Conservation (phyloP, 2,797 vertebrate genomes). For the Melanitta fusca region DNA sequence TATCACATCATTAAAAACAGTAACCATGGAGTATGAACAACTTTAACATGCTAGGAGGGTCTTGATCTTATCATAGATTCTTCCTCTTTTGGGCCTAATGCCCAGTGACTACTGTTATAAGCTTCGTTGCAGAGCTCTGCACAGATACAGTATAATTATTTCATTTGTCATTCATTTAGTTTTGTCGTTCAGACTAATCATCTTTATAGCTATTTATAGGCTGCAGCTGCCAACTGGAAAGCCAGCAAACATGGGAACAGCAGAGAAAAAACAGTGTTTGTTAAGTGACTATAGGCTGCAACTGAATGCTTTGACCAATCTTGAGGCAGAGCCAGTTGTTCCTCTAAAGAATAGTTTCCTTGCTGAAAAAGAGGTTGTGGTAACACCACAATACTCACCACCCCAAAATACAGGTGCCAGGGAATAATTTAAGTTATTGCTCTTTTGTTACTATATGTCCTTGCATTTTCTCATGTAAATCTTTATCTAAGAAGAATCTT, state of each 20-base stretch:
- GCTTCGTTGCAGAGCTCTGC: not conserved
- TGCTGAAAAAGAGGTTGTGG: not conserved
- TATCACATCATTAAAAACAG: not conserved
- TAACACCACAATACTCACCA: not conserved
- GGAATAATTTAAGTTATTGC: not conserved
- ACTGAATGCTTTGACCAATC: not conserved
- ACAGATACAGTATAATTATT: constrained; percentile 52
- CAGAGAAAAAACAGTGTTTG: not conserved
- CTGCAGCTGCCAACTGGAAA: constrained; percentile 61
- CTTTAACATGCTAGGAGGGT: not conserved
- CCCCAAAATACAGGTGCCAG: not conserved
- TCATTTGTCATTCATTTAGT: constrained; percentile 56
- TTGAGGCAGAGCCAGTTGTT: not conserved
- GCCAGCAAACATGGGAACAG: constrained; percentile 1
- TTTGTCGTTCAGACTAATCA: not conserved
- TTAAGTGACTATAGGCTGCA: not conserved
- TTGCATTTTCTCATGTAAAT: not conserved
- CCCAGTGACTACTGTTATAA: not conserved
- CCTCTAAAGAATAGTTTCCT: not conserved
- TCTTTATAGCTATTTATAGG: constrained; percentile 61
- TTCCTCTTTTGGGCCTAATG: not conserved
- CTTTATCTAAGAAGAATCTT: not conserved
- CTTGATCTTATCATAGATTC: not conserved
- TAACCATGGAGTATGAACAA: not conserved
- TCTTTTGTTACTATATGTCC: not conserved